Percentiles rank a stretch among this genome's conserved stretches.
Evolutionary conservation across 2,113 vertebrate genomes (phyloP).

Genomic region (Hipposideros armiger): DNA sequence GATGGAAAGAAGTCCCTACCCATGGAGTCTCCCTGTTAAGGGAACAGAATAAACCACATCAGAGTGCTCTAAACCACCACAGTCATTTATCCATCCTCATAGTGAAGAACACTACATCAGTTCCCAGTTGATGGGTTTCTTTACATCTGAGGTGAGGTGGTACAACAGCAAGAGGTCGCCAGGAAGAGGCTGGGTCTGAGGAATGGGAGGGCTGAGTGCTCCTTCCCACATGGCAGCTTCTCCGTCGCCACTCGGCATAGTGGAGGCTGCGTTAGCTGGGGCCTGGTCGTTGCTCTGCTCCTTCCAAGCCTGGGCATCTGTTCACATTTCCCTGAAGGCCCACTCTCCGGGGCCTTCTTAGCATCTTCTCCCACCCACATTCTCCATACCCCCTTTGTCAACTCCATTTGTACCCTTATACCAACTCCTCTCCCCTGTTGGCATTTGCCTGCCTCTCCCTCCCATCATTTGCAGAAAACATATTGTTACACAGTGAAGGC

Average conservation of each 20-base stretch:
- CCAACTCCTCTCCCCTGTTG: not conserved
- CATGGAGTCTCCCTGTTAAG: not conserved
- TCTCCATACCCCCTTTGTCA: not conserved
- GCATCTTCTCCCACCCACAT: not conserved
- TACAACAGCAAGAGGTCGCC: not conserved
- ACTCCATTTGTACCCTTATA: too few relatives aligned
- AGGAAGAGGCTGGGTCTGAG: not conserved
- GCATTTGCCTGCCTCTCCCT: not conserved
- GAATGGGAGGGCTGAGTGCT: not conserved
- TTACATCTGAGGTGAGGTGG: not conserved
- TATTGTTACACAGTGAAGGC: not conserved
- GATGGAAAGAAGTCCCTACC: not conserved
- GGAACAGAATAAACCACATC: not conserved
- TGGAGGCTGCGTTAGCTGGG: fast-evolving
- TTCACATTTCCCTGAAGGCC: not conserved
- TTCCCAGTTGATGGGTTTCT: not conserved
- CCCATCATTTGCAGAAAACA: not conserved
- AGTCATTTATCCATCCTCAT: not conserved
- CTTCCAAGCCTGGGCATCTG: not conserved
- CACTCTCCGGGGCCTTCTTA: not conserved
- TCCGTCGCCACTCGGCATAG: fast-evolving
- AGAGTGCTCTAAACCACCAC: not conserved
- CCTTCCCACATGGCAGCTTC: fast-evolving
- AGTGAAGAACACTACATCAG: not conserved
- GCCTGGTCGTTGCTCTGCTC: fast-evolving